Base-by-base conservation (phyloP, 1,140 invertebrate species). In the Achroia grisella region DNA sequence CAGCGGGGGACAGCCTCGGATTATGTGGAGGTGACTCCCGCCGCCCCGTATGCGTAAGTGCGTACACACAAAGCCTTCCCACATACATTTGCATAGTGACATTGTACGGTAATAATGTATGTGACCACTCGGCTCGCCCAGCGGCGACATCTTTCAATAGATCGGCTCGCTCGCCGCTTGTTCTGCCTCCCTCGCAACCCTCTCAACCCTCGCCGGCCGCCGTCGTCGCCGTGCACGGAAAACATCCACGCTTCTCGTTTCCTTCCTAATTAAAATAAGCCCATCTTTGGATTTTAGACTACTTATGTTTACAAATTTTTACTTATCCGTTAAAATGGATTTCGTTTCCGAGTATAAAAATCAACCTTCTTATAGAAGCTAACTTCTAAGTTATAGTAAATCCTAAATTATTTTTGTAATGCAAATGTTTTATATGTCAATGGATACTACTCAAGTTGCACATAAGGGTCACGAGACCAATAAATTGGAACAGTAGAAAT, bases 41-140 rank as follows among this genome's bases (percentile, higher is more conserved):
- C 68, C 70, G 47, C 71, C 72, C 70, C 69, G 61, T 76, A 77
- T 74, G 73, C 72, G 72, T 79, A 79, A 81, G 75, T 79, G 73
- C 73, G 75, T 79, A 75, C 65, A 76, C 74, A 81, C 77, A 78
- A 77, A 74, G 71, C 74, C 74, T 79, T 73, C 76, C 74, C 67
- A 77, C 76, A 81, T 83, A 83, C 73, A 83, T 83, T 80, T 83
- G 79, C 79, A 83, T 83, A 83, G 76, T 73, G 72, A 83, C 76
- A 79, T 73, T 76, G 70, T 82, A 72, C 65, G 69, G 65, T 79
- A 80, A 83, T 80, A 75, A 77, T 82, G 71, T 82, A 82, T 79
- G 78, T 79, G 78, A 73, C 73, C 78, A 79, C 56, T 74, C 68
- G 54, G 63, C 53, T 63, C 17, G 63, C 65, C 61, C 65, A 52